phyloP scores from a whole-genome alignment of 2,888 invertebrate genomes.

The Arge pagana region DNA sequence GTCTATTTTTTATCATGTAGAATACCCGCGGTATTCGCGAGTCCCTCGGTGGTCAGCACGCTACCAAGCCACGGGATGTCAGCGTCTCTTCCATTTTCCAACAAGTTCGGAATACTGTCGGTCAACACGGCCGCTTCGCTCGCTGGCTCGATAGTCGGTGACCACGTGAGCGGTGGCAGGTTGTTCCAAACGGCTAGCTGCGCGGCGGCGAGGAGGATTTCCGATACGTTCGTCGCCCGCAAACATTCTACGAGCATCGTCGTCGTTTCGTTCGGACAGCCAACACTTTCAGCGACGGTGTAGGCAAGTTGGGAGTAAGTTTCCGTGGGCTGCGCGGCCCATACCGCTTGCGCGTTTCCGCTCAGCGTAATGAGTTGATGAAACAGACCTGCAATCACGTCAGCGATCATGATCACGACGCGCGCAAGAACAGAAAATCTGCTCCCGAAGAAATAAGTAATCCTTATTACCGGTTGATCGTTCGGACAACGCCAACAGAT shows the following conservation, averaged over 20 bases:
- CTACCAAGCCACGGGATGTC: slow-evolving; percentile 34
- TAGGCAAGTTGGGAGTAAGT: neutral
- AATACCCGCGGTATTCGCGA: slow-evolving; percentile 28
- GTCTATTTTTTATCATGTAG: neutral
- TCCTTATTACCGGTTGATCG: neutral
- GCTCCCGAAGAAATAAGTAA: neutral
- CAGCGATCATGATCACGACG: too few species aligned
- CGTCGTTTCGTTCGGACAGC: slow-evolving; percentile 3
- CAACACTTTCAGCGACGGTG: neutral
- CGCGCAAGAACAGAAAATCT: neutral
- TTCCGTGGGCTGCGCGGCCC: neutral
- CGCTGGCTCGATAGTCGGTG: slow-evolving; percentile 33
- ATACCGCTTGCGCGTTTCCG: neutral
- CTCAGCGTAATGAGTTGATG: neutral
- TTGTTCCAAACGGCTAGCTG: slow-evolving; percentile 18
- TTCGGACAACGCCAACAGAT: neutral
- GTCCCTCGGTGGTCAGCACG: slow-evolving; percentile 32
- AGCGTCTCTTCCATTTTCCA: slow-evolving; percentile 24
- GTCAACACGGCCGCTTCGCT: slow-evolving; percentile 35
- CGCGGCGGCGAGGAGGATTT: neutral
- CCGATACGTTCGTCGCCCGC: slow-evolving; percentile 16
- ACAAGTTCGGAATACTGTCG: slow-evolving; percentile 25
- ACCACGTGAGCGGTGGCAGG: slow-evolving; percentile 24
- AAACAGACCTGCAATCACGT: slow-evolving; percentile 5
- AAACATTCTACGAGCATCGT: slow-evolving; percentile 30